Base-by-base conservation (phyloP, 2,113 vertebrate genomes). In the Catagonus wagneri region DNA sequence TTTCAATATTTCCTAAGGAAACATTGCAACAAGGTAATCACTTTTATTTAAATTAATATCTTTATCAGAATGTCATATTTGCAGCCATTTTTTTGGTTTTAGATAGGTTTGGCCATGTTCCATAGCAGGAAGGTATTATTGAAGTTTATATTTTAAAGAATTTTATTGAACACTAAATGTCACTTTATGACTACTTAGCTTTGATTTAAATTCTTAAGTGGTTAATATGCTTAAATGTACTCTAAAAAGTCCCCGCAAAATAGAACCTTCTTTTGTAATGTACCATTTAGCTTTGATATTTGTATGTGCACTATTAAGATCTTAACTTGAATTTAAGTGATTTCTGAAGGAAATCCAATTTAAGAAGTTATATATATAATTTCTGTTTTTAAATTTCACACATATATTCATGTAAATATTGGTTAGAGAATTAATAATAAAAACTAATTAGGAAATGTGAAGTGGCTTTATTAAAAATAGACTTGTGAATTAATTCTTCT, bases 41-140 rank as follows among this genome's bases (percentile, higher is more conserved):
- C 29, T 94, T 86, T 95, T 95, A 84, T 96, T 96, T 94, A 94
- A 95, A 80, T 85, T 94, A 96, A 3, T 85, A 9, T 61, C 3
- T 68, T 76, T 0, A 63, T 92, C 19, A 90, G 58, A 95, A 69
- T 89, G 25, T 23, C 17, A 20, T 65, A 58, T 90, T 96, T 96
- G 39, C 14, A 72, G 44, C 10, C 27, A 22, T 34, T 83, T 69
- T 58, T 34, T 79, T 84, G 19, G 9, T 90, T 80, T 69, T 65
- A 50, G 63, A 1, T 54, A 83, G 39, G 71, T 90, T 90, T 95
- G 15, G 56, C 54, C 61, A 17, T 36, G 23, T 71, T 11, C 6
- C 22, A 39, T 69, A 80, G 39, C 68, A 83, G 16, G 58, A 92
- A 34, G 29, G 11, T 83, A 81, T 66, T 96, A 23, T 56, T 88